A percentile compares a stretch with the other conserved stretches of the same genome.
These are phyloP conservation scores for Eupsittula cactorum DNA, from an alignment of 2,113 vertebrate species.

Conservation along the genomic window DNA sequence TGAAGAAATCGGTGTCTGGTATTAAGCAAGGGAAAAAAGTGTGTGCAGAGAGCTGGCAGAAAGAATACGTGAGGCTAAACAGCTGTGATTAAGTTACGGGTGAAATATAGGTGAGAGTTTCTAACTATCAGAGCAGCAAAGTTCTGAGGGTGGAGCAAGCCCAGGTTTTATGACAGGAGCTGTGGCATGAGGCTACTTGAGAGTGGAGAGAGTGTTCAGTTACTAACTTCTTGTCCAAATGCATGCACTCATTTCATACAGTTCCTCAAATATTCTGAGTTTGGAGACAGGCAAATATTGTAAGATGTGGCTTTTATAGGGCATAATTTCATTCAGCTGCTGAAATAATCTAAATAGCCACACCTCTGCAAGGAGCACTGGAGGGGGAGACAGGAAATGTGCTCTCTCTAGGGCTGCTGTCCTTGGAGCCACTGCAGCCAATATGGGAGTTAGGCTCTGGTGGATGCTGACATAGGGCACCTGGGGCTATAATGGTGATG, in stretches of 20 bases:
- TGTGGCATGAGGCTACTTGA: not conserved
- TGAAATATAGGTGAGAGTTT: not conserved
- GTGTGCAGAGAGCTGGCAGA: not conserved
- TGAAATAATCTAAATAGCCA: not conserved
- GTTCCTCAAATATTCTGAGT: not conserved
- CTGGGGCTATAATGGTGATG: not conserved
- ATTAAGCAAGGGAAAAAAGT: not conserved
- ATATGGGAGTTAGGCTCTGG: not conserved
- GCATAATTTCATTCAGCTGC: not conserved
- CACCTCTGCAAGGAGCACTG: rapidly evolving
- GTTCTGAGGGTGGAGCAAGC: not conserved
- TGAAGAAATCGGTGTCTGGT: not conserved
- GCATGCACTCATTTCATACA: rapidly evolving
- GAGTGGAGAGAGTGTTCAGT: not conserved
- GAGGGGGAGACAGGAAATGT: not conserved
- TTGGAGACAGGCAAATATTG: not conserved
- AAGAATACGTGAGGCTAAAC: not conserved
- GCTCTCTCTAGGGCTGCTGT: not conserved
- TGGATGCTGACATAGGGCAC: not conserved
- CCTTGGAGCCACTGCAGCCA: rapidly evolving
- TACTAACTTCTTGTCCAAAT: not conserved
- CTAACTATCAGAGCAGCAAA: not conserved
- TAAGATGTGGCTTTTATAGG: not conserved
- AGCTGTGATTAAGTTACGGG: rapidly evolving
- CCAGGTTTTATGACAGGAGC: not conserved